These are phyloP conservation scores for Trogon surrucura DNA, from an alignment of 2,113 vertebrate genomes.

Conservation along the genomic window DNA sequence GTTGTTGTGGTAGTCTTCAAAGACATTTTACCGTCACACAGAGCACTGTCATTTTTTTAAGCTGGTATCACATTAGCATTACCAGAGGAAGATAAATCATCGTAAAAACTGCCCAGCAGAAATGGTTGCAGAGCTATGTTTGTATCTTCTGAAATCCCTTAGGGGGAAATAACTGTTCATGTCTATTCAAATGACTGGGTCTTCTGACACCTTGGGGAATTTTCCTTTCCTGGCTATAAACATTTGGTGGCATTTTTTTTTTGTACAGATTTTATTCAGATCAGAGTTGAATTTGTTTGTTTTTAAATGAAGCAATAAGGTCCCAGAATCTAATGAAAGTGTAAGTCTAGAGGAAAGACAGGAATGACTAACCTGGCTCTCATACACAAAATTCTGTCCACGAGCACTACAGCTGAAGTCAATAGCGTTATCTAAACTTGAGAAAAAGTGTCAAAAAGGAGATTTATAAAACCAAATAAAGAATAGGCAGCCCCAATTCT, in stretches of 20 bases:
- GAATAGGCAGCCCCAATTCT: neutral
- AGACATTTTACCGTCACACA: neutral
- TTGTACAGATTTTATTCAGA: neutral
- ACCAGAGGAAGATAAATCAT: conserved; percentile 21
- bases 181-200: neutral
- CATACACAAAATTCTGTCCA: neutral
- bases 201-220: neutral
- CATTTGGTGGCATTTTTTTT: neutral
- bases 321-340: neutral
- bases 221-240: neutral
- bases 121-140: neutral
- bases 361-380: neutral
- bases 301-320: neutral
- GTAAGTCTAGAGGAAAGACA: neutral
- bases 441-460: neutral
- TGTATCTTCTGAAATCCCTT: neutral
- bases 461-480: neutral
- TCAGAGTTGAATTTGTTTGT: neutral
- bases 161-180: neutral
- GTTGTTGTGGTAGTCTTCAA: neutral
- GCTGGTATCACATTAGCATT: neutral
- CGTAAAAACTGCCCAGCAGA: neutral
- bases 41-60: neutral
- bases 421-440: neutral
- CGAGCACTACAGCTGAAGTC: neutral